Evolutionary conservation across 2,113 vertebrate species (phyloP).

Genomic region (Tetrax tetrax): DNA sequence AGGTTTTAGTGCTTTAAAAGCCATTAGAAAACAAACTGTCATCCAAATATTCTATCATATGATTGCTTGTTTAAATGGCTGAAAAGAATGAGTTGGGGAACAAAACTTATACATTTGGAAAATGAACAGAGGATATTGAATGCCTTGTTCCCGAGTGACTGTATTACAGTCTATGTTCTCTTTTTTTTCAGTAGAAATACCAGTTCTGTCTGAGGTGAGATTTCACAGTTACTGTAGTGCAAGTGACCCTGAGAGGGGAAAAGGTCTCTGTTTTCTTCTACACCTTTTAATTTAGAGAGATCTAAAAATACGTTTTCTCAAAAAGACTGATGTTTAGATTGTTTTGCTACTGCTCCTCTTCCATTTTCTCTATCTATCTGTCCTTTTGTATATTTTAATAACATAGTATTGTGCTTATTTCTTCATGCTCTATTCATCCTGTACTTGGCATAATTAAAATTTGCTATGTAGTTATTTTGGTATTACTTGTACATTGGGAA

Average conservation of each 20-base stretch:
- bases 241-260: not conserved
- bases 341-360: not conserved
- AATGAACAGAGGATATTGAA: not conserved
- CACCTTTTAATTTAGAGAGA: not conserved
- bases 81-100: not conserved
- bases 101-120: not conserved
- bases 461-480: not conserved
- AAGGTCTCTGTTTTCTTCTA: not conserved
- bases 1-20: not conserved
- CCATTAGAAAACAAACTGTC: not conserved
- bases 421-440: not conserved
- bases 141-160: not conserved
- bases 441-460: not conserved
- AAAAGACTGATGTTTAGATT: not conserved
- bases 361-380: not conserved
- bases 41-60: not conserved
- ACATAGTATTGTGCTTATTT: not conserved
- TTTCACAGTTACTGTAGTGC: not conserved
- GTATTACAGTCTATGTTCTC: not conserved
- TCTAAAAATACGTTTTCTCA: not conserved
- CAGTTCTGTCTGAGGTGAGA: not conserved
- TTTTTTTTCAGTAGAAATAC: not conserved
- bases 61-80: not conserved
- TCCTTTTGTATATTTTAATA: not conserved
- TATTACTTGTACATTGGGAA: not conserved